phyloP scores from a whole-genome alignment of 2,113 vertebrate genomes.

The Numida meleagris region DNA sequence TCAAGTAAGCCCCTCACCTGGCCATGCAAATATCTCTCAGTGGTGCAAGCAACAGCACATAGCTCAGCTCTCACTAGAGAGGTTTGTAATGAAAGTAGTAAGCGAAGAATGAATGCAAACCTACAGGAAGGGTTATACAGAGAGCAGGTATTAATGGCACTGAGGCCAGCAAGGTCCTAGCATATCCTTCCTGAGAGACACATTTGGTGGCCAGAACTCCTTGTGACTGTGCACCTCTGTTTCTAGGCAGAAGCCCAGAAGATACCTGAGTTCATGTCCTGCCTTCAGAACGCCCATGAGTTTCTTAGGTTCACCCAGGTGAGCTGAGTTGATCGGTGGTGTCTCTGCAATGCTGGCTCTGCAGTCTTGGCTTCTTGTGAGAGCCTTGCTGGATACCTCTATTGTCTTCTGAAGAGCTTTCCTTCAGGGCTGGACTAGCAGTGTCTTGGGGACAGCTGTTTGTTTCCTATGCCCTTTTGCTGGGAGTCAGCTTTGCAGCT shows the following conservation, averaged over 20 bases:
- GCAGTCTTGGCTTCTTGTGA: not conserved
- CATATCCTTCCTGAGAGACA: not conserved
- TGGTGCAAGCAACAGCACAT: not conserved
- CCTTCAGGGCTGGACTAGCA: not conserved
- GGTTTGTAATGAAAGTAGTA: not conserved
- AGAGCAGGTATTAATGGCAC: not conserved
- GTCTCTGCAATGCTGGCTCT: not conserved
- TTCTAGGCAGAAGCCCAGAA: constrained; percentile 88
- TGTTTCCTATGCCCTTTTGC: not conserved
- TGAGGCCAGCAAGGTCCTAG: not conserved
- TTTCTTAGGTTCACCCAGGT: constrained; percentile 90
- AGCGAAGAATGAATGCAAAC: not conserved
- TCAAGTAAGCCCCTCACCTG: not conserved
- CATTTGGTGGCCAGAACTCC: not conserved
- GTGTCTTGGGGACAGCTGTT: not conserved
- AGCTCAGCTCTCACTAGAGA: not conserved
- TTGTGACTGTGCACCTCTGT: not conserved
- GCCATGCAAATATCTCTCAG: not conserved
- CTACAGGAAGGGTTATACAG: not conserved
- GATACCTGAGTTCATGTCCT: constrained; percentile 76
- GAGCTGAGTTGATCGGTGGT: not conserved
- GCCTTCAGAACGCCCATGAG: constrained; percentile 81
- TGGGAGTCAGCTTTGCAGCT: not conserved
- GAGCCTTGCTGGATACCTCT: not conserved
- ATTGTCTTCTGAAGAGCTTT: not conserved